Evolutionary conservation across 2,797 vertebrate species (phyloP), one percentile per base, ranked within the genome.

Genomic region (Enteromius paludinosus): DNA sequence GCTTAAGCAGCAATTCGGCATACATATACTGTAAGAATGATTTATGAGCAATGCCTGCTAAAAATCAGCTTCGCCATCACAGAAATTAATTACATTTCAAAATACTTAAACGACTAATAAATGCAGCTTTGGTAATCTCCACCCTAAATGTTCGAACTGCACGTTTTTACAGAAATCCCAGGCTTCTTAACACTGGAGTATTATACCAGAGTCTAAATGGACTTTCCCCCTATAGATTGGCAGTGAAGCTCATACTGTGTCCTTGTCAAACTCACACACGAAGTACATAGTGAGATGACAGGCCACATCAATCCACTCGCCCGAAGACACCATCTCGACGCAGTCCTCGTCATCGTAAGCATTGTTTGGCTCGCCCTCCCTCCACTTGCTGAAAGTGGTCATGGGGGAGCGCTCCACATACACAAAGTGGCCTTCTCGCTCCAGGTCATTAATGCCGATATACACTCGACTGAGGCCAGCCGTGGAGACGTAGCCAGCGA

Each of bases 191-290:
- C 6, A 3, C 9, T 15, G 15, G 23, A 41, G 35, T 30, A 47
- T 25, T 87, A 86, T 41, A 41, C 38, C 38, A 9, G 38, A 41
- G 41, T 43, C 4, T 14, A 20, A 62, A 1, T 78, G 79, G 47
- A 18, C 10, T 74, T 28, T 54, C 18, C 25, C 33, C 74, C 38
- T 4, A 45, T 15, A 25, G 25, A 43, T 25, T 59, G 10, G 17
- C 17, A 1, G 38, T 18, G 45, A 20, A 43, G 18, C 41, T 95
- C 87, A 95, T 47, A 93, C 89, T 62, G 90, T 92, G 89, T 97
- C 97, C 87, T 97, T 99, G 90, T 98, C 96, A 83, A 99, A 99
- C 91, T 99, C 98, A 38, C 98, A 99, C 81, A 99, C 93, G 87
- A 99, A 99, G 92, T 95, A 97, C 98, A 99, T 98, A 84, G 97